These are phyloP conservation scores for Festucalex cinctus DNA, from an alignment of 2,113 vertebrate genomes.

Conservation along the genomic window DNA sequence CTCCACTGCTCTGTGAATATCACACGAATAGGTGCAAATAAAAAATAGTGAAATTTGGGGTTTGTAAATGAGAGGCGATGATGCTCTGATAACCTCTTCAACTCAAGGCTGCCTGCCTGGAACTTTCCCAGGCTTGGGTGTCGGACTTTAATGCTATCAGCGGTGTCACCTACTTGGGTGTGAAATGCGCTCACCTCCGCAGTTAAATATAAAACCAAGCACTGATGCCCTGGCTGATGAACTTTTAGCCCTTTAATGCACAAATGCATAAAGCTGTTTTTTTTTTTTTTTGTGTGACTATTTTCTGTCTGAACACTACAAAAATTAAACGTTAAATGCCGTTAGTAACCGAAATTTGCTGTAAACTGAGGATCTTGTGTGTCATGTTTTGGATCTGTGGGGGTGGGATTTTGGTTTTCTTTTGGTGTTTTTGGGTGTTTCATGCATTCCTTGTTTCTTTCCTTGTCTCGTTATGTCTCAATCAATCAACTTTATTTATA, in stretches of 20 bases:
- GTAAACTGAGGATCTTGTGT: too few species aligned
- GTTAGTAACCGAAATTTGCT: too few species aligned
- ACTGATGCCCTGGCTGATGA: conserved; percentile 25
- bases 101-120: conserved; percentile 12
- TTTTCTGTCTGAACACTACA: neutral
- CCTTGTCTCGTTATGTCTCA: too few species aligned
- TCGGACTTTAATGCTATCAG: conserved; percentile 22
- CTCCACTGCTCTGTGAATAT: neutral
- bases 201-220: conserved; percentile 32
- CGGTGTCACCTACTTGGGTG: conserved; percentile 47
- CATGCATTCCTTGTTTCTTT: neutral
- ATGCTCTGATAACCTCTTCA: conserved; percentile 27
- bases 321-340: too few species aligned
- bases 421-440: neutral
- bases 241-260: conserved; percentile 18
- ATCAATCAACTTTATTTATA: too few species aligned
- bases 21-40: neutral
- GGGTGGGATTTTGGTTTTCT: neutral
- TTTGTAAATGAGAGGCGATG: neutral
- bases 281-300: neutral
- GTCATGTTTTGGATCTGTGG: too few species aligned
- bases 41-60: neutral
- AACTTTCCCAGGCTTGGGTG: conserved; percentile 53
- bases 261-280: neutral
- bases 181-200: conserved; percentile 44